phyloP scores from a whole-genome alignment of 2,113 vertebrate species.

The Apteryx owenii region DNA sequence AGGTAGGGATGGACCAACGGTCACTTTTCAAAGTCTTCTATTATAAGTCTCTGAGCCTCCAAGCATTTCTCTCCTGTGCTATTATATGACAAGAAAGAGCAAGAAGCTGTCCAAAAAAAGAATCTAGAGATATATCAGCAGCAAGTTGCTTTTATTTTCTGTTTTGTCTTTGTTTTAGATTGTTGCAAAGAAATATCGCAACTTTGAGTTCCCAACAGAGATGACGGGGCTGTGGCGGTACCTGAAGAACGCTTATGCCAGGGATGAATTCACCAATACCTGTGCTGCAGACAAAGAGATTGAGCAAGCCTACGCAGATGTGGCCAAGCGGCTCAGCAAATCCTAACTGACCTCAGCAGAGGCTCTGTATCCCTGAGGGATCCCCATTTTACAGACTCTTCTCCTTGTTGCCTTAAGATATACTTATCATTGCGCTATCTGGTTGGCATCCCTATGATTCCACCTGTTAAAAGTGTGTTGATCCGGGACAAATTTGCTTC shows the following conservation, averaged over 20 bases:
- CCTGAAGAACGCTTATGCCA: constrained; percentile 87
- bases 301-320: constrained; percentile 91
- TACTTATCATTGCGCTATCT: neutral
- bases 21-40: neutral
- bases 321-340: constrained; percentile 90
- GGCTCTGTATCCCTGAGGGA: neutral
- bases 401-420: constrained; percentile 60
- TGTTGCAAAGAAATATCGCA: constrained; percentile 94
- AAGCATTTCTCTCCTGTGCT: neutral
- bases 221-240: constrained; percentile 93
- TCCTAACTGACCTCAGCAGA: constrained; percentile 69
- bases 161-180: constrained; percentile 78
- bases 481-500: neutral
- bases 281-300: constrained; percentile 92
- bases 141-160: neutral
- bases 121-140: neutral
- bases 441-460: constrained; percentile 35
- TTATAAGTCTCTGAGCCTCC: neutral
- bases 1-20: neutral
- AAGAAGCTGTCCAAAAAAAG: neutral
- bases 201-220: constrained; percentile 90
- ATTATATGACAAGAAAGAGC: neutral
- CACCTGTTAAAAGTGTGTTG: neutral
- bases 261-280: constrained; percentile 96
- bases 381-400: constrained; percentile 42